Conservation (phyloP, 2,113 vertebrate genomes). For the Pseudolaguvia tuberculata region DNA sequence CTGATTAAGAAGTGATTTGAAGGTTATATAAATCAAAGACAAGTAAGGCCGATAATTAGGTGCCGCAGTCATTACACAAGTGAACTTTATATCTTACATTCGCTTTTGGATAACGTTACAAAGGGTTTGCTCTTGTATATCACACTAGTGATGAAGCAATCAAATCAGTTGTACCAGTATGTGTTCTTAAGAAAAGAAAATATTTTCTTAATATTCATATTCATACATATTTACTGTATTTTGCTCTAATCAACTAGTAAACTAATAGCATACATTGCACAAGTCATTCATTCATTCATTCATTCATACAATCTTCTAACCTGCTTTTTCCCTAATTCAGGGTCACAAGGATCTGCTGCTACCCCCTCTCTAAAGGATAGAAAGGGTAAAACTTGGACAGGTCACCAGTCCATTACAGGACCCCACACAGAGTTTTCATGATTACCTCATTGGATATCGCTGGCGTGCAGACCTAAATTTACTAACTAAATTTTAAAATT, state of each 20-base stretch:
- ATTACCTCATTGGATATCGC: too few species aligned
- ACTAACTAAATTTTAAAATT: too few species aligned
- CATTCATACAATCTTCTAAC: too few species aligned
- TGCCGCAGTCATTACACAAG: slow-evolving; percentile 59
- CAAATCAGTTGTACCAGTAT: not conserved
- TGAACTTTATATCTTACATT: slow-evolving; percentile 49
- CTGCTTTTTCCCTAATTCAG: too few species aligned
- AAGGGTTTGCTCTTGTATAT: slow-evolving; percentile 38
- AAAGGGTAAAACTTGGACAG: too few species aligned
- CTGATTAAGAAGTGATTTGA: slow-evolving; percentile 64
- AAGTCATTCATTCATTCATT: too few species aligned
- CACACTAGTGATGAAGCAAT: slow-evolving; percentile 5
- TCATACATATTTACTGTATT: not conserved
- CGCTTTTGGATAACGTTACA: slow-evolving; percentile 48
- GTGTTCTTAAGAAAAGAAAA: not conserved
- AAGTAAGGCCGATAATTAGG: slow-evolving; percentile 67
- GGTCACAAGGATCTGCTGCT: too few species aligned
- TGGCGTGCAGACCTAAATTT: too few species aligned
- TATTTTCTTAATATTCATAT: not conserved
- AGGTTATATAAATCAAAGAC: slow-evolving; percentile 67
- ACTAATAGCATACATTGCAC: not conserved
- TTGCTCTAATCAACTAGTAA: too few species aligned
- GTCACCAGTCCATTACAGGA: too few species aligned
- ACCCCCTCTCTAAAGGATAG: too few species aligned
- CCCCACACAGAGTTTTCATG: too few species aligned